A percentile compares a stretch with the other conserved stretches of the same genome.
Conservation (phyloP, 2,888 invertebrate species). For the Hirtodrosophila cameraria region DNA sequence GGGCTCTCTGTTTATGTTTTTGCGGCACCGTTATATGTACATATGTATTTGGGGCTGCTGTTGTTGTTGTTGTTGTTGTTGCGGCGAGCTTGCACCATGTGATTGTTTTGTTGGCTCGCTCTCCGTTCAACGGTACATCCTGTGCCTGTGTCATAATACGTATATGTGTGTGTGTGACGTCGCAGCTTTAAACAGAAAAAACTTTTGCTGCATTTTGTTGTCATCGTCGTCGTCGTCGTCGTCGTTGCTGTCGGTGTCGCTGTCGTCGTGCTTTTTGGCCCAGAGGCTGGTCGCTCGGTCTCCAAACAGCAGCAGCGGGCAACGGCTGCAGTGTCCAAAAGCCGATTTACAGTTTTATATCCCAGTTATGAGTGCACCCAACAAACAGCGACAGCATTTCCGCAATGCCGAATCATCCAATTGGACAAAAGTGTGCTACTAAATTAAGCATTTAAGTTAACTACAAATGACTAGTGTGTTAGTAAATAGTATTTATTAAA, state of each 20-base stretch:
- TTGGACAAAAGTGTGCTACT: slow-evolving; percentile 21
- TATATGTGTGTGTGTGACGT: slow-evolving; percentile 22
- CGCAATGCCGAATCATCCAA: slow-evolving; percentile 54
- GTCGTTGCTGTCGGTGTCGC: slow-evolving; percentile 43
- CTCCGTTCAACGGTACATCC: slow-evolving; percentile 53
- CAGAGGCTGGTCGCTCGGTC: slow-evolving; percentile 78
- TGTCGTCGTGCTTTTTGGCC: slow-evolving; percentile 73
- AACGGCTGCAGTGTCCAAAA: slow-evolving; percentile 73
- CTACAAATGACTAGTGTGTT: background rate
- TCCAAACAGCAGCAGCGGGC: slow-evolving; percentile 55
- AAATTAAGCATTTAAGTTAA: slow-evolving; percentile 13
- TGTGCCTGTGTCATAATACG: slow-evolving; percentile 35
- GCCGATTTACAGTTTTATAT: slow-evolving; percentile 79
- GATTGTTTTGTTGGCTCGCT: slow-evolving; percentile 73
- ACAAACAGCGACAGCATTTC: slow-evolving; percentile 69
- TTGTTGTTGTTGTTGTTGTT: slow-evolving; percentile 38
- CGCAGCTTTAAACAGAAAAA: slow-evolving; percentile 60
- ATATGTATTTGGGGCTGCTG: slow-evolving; percentile 44
- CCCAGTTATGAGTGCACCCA: slow-evolving; percentile 78
- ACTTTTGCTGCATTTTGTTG: slow-evolving; percentile 74
- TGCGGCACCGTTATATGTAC: slow-evolving; percentile 66
- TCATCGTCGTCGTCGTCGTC: slow-evolving; percentile 38
- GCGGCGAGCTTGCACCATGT: slow-evolving; percentile 71
- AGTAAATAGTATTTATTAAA: background rate
- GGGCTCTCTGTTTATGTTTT: slow-evolving; percentile 80